Evolutionary conservation across 2,888 invertebrate species (phyloP).

Genomic region (Xestoiulus laeticollis): DNA sequence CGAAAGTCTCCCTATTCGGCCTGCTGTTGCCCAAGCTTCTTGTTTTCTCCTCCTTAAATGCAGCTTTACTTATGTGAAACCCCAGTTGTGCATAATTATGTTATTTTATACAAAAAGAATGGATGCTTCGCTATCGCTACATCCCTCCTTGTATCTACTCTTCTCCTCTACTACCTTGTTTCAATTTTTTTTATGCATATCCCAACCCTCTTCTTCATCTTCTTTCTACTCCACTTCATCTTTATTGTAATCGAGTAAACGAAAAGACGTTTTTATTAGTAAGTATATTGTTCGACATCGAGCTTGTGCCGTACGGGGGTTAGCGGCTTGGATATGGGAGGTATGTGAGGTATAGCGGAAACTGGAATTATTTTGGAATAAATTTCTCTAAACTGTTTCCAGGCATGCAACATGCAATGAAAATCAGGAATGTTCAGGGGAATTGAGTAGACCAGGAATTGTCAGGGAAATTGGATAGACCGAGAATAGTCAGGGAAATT

Average conservation of each 20-base stretch:
- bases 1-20: background rate
- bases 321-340: background rate
- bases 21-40: constrained; percentile 21
- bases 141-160: background rate
- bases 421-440: background rate
- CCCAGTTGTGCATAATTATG: constrained; percentile 34
- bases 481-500: no score
- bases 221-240: constrained; percentile 34
- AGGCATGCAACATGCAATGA: no score
- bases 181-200: background rate
- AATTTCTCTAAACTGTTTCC: no score
- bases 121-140: constrained; percentile 4
- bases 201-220: constrained; percentile 18
- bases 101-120: constrained; percentile 31
- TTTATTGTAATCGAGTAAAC: constrained; percentile 37
- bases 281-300: constrained; percentile 37
- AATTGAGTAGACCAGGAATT: no score
- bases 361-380: background rate
- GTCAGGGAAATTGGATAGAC: no score
- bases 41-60: constrained; percentile 29
- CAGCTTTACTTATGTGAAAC: constrained; percentile 37
- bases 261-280: constrained; percentile 37
- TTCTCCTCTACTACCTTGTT: constrained; percentile 2
- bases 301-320: background rate
- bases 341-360: background rate